Conservation (phyloP, 2,113 vertebrate genomes). For the human region DNA sequence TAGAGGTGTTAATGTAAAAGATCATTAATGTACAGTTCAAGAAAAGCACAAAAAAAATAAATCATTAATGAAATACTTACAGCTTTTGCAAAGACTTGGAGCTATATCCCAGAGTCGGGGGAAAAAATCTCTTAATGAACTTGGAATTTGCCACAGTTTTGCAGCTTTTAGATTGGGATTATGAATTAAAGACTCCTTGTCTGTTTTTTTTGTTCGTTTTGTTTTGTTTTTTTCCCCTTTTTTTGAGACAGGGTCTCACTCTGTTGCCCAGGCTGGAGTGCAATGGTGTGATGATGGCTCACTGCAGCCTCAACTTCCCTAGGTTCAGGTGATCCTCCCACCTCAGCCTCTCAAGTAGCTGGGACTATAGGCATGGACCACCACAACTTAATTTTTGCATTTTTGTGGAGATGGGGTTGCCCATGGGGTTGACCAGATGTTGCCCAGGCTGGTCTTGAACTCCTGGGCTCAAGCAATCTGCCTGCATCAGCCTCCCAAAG, state of each 20-base stretch:
- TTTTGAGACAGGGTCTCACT: background rate
- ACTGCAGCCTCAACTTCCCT: background rate
- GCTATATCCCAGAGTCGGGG: background rate
- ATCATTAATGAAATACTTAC: background rate
- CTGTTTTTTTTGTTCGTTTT: background rate
- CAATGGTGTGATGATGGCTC: background rate
- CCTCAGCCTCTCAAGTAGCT: background rate
- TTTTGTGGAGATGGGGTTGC: background rate
- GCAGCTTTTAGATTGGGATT: background rate
- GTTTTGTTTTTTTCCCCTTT: background rate
- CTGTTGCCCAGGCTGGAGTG: background rate
- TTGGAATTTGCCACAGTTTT: background rate
- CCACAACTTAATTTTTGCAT: background rate
- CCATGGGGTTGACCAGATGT: too few species aligned
- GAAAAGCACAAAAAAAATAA: too few species aligned
- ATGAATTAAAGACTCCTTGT: background rate
- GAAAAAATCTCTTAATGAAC: background rate
- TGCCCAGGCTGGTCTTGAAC: background rate
- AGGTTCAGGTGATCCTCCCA: background rate
- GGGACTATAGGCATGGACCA: background rate
- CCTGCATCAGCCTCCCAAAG: background rate
- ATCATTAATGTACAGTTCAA: background rate
- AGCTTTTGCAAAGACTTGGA: constrained; percentile 23
- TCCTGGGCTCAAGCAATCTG: background rate
- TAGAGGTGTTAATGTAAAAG: background rate